phyloP scores from a whole-genome alignment of 2,888 invertebrate species.

The Mesorhabditis sp. region DNA sequence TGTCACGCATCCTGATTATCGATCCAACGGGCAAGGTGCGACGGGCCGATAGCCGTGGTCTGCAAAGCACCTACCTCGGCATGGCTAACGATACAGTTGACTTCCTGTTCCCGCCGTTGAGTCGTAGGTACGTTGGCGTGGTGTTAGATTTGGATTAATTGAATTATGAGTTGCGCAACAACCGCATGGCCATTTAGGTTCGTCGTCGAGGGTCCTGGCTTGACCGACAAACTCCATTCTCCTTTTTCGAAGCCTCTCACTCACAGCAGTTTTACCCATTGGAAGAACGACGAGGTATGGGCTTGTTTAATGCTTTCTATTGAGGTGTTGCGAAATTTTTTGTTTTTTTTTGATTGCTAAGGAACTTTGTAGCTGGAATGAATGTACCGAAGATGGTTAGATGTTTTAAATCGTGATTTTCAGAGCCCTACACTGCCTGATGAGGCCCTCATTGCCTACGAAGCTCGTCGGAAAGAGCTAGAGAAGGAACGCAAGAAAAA shows the following conservation, averaged over 20 bases:
- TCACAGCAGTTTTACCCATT: constrained; percentile 25
- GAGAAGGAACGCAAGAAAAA: constrained; percentile 12
- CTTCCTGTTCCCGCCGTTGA: constrained; percentile 52
- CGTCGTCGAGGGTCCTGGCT: constrained; percentile 16
- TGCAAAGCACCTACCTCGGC: constrained; percentile 42
- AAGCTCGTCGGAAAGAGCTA: constrained; percentile 13
- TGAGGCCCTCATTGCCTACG: constrained; percentile 21
- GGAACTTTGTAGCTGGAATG: background rate
- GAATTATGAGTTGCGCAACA: background rate
- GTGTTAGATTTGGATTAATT: background rate
- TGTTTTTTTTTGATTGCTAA: background rate
- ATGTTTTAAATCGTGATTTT: background rate
- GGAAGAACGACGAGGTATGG: constrained; percentile 15
- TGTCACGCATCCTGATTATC: constrained; percentile 53
- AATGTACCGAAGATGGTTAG: too few relatives aligned
- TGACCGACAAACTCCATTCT: constrained; percentile 9
- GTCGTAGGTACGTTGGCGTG: constrained; percentile 3
- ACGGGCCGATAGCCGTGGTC: constrained; percentile 46
- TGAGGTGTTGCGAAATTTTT: constrained; percentile 7
- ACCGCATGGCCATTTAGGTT: background rate
- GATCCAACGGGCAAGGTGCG: constrained; percentile 49
- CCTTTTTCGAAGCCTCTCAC: constrained; percentile 8
- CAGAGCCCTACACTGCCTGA: constrained; percentile 13
- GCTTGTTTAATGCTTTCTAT: background rate
- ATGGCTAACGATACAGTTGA: constrained; percentile 55